These are phyloP conservation scores for Tetramorium bicarinatum DNA, from an alignment of 2,888 invertebrate species.

Conservation along the genomic window DNA sequence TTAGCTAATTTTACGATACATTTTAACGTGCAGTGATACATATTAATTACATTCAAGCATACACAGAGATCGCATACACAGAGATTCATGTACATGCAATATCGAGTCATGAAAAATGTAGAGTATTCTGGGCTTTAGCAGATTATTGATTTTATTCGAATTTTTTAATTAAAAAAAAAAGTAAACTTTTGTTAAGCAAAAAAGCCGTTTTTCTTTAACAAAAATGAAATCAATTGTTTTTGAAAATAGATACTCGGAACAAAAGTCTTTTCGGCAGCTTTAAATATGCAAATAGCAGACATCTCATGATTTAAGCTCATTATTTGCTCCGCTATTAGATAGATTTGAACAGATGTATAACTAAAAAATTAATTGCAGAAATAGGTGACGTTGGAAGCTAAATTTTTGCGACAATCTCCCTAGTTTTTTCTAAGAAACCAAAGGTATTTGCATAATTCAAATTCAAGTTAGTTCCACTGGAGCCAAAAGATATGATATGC, in stretches of 20 bases:
- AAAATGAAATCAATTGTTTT: background rate
- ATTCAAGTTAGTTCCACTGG: too few species aligned
- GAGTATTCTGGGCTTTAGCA: background rate
- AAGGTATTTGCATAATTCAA: background rate
- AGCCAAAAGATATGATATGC: too few species aligned
- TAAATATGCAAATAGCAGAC: background rate
- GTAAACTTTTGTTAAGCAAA: background rate
- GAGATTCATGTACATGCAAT: background rate
- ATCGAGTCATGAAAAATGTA: background rate
- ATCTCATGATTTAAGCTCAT: background rate
- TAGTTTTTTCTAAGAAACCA: background rate
- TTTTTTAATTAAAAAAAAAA: background rate
- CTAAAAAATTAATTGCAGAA: background rate
- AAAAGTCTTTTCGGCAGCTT: background rate
- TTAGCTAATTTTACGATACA: background rate
- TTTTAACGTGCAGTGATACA: background rate
- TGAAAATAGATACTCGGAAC: too few species aligned
- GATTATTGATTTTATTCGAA: background rate
- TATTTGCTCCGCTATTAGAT: background rate
- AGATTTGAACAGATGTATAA: background rate
- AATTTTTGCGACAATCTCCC: background rate
- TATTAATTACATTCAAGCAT: background rate
- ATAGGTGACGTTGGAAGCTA: background rate
- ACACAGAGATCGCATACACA: background rate
- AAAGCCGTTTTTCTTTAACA: background rate